Evolutionary conservation across 1,140 invertebrate species (phyloP), one percentile per base, ranked within the genome.

Genomic region (Saccostrea cuccullata): DNA sequence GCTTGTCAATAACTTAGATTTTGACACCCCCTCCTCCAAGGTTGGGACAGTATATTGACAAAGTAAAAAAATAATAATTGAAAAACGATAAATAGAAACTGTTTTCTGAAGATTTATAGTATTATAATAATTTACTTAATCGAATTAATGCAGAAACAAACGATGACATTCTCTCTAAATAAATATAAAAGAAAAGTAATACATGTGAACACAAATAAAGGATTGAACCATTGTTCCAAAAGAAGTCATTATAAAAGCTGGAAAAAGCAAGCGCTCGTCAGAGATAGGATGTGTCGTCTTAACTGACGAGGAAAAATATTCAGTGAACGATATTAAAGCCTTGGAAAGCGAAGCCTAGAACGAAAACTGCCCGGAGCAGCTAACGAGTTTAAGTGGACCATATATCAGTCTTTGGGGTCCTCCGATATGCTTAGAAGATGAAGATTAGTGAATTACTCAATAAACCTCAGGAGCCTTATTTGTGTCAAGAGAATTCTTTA

Each of bases 401-500:
- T 77, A 36, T 15, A 77, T 77, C 26, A 77, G 13, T 77, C 70
- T 30, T 26, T 77, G 13, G 70, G 70, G 26, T 36, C 70, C 70
- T 26, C 23, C 26, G 26, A 64, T 30, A 77, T 26, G 23, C 13
- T 77, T 36, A 77, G 30, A 77, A 77, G 70, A 77, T 77, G 70
- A 77, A 77, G 70, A 77, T 77, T 36, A 77, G 70, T 77, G 70
- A 36, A 36, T 30, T 30, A 77, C 12, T 77, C 70, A 11, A 77
- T 26, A 30, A 77, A 77, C 70, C 70, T 26, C 70, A 13, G 70
- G 30, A 77, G 70, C 26, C 70, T 77, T 77, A 77, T 77, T 30
- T 77, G 26, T 77, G 26, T 77, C 70, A 77, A 36, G 70, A 36
- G 70, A 77, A 77, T 77, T 77, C 70, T 30, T 77, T 77, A 77